Evolutionary conservation across 2,888 invertebrate genomes (phyloP).

Genomic region (Scrobipalpa atriplicella): DNA sequence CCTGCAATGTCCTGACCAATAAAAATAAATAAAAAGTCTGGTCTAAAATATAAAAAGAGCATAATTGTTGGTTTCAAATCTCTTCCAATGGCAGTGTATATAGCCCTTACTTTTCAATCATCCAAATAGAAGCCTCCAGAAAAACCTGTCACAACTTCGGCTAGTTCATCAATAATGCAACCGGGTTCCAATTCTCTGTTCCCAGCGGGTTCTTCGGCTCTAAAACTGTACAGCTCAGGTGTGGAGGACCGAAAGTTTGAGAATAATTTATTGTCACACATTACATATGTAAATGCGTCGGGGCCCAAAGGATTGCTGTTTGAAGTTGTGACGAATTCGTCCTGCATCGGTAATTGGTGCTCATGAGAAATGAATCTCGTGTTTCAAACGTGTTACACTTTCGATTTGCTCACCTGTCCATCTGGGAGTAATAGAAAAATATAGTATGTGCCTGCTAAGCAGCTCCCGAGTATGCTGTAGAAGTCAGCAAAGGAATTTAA

Average conservation of each 20-base stretch:
- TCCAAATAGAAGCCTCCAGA: too few relatives aligned
- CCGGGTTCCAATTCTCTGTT: background rate
- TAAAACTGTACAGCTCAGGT: constrained; percentile 13
- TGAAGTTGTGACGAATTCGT: background rate
- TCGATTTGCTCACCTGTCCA: background rate
- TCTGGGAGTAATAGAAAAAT: too few relatives aligned
- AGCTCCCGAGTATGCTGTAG: too few relatives aligned
- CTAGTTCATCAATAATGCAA: constrained; percentile 13
- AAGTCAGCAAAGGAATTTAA: too few relatives aligned
- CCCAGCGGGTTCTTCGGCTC: background rate
- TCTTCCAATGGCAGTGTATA: too few relatives aligned
- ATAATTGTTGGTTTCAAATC: too few relatives aligned
- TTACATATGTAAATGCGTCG: constrained; percentile 20
- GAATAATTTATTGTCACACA: constrained; percentile 16
- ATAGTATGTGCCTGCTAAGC: too few relatives aligned
- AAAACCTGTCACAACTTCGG: background rate
- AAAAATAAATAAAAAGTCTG: too few relatives aligned
- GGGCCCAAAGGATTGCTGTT: constrained; percentile 9
- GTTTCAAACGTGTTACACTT: too few relatives aligned
- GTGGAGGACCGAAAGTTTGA: constrained; percentile 21
- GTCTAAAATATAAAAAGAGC: too few relatives aligned
- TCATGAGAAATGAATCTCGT: background rate
- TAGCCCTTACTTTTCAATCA: too few relatives aligned
- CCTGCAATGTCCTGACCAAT: too few relatives aligned
- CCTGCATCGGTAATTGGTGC: background rate